Base-by-base conservation (phyloP, 2,888 invertebrate genomes). In the Drosophila histrio region DNA sequence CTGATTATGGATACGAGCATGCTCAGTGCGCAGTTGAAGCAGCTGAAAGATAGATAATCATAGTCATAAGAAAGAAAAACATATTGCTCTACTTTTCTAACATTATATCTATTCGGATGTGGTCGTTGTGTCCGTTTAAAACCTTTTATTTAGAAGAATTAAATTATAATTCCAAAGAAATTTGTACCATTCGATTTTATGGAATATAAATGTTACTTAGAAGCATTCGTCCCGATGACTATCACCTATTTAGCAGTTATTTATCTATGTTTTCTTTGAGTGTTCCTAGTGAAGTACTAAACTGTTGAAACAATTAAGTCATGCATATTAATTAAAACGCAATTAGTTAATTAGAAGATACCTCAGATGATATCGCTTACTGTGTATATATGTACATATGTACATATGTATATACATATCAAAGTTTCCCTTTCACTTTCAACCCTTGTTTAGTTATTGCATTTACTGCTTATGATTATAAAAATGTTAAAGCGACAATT, bases 11-110 rank as follows among this genome's bases (percentile, higher is more conserved):
- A 90, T 17, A 90, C 38, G 0, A 90, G 77, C 53, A 90, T 72
- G 71, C 79, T 90, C 5, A 90, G 75, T 19, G 90, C 90, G 56
- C 90, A 90, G 54, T 65, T 89, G 54, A 87, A 86, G 76, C 90
- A 90, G 72, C 90, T 90, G 67, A 36, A 47, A 36, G 5, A 32
- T 22, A 11, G 7, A 22, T 22, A 13, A 34, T 22, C 34, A 8
- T 3, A 21, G 4, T 22, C 15, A 4, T 4, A 5, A n/a, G 17
- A 19, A 19, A 13, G 9, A 17, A 22, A 22, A n/a, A n/a, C n/a
- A n/a, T n/a, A n/a, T n/a, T n/a, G n/a, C n/a, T n/a, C n/a, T n/a
- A n/a, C n/a, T n/a, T n/a, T n/a, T n/a, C n/a, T n/a, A n/a, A n/a
- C n/a, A n/a, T n/a, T n/a, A n/a, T n/a, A n/a, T n/a, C n/a, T n/a